These are phyloP conservation scores for Cephus nigrinus DNA, from an alignment of 2,888 invertebrate genomes.

Conservation along the genomic window DNA sequence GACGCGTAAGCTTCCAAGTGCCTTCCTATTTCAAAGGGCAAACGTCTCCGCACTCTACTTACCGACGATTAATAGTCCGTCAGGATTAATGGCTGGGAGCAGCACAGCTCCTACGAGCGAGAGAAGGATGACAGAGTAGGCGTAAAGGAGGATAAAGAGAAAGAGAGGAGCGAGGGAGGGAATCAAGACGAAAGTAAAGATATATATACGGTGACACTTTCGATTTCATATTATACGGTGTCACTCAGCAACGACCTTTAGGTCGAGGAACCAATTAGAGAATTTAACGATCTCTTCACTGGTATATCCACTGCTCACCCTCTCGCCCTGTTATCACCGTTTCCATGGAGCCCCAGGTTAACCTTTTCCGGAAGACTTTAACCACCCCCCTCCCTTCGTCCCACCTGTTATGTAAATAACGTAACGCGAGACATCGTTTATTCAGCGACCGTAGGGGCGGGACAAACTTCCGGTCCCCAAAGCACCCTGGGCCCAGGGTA, in stretches of 20 bases:
- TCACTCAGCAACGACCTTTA: background rate
- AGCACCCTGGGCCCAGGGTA: slow-evolving; percentile 31
- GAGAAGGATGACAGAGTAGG: background rate
- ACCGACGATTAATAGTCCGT: slow-evolving; percentile 50
- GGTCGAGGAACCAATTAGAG: background rate
- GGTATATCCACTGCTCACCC: too few relatives aligned
- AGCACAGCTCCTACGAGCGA: background rate
- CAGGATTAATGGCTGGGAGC: slow-evolving; percentile 43
- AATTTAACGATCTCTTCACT: background rate
- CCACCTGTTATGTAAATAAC: slow-evolving; percentile 39
- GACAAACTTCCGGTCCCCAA: slow-evolving; percentile 38
- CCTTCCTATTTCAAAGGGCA: slow-evolving; percentile 7
- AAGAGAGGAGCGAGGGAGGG: background rate
- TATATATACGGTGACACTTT: background rate
- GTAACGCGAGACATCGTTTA: slow-evolving; percentile 32
- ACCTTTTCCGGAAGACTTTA: background rate
- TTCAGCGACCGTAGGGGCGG: slow-evolving; percentile 26
- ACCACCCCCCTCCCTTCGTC: slow-evolving; percentile 10
- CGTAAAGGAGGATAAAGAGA: background rate
- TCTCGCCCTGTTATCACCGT: background rate
- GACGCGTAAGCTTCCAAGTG: background rate
- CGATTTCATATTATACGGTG: background rate
- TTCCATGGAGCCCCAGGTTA: background rate
- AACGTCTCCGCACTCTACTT: slow-evolving; percentile 32
- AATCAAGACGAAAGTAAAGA: background rate